Evolutionary conservation across 2,888 invertebrate species (phyloP), one percentile per base, ranked within the genome.

Genomic region (Xanthorhoe spadicearia): DNA sequence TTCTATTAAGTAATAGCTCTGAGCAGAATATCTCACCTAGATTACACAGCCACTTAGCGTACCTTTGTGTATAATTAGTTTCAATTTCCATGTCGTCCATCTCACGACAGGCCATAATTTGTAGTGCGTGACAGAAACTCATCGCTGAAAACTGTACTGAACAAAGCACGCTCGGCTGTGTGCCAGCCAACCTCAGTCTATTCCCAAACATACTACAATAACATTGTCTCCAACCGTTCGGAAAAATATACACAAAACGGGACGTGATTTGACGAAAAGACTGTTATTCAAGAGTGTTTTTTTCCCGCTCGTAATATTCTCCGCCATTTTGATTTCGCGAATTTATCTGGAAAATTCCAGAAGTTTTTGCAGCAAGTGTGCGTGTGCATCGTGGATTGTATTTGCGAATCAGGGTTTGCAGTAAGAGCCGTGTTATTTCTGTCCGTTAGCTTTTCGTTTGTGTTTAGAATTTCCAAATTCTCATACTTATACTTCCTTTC

Each of bases 181-280:
- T 84, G 89, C 88, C 90, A 88, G 83, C 82, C 77, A 78, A 79
- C 80, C 80, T 87, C 88, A 89, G 88, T 89, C 80, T 76, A 72
- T 82, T 69, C 73, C 82, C 80, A 83, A 87, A 84, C 89, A 85
- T 79, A 82, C 82, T 77, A 84, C 83, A 87, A 88, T 82, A 87
- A 86, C 85, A 85, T 83, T 79, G 78, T 77, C 79, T 76, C 57
- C 62, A 56, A 64, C 23, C 64, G 67, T 62, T 64, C 69, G 57
- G 62, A 63, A 67, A 61, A 73, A 68, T 74, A 70, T 69, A 71
- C 64, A 71, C 55, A 69, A 74, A 71, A 66, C 61, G 71, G 58
- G 71, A 58, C 43, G 74, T 74, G 69, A 59, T 71, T 68, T 57
- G 73, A 61, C 65, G 64, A 68, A 61, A 75, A 73, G 74, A 73